Percentiles rank a stretch among this genome's conserved stretches.
These are phyloP conservation scores for Pediacus dermestoides DNA, from an alignment of 2,888 invertebrate species.

Conservation along the genomic window DNA sequence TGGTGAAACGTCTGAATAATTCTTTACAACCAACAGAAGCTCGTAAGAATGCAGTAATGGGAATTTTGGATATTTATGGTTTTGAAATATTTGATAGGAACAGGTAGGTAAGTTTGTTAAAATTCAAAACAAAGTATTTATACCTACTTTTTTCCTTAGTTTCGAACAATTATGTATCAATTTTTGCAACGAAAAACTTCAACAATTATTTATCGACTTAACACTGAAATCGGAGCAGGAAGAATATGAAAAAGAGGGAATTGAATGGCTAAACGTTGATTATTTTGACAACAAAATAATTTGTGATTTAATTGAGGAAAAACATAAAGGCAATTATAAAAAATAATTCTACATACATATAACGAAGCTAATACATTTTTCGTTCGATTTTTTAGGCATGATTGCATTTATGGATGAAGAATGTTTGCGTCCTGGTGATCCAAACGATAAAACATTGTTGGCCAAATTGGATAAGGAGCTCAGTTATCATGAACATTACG, in stretches of 20 bases:
- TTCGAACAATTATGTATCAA: constrained; percentile 94
- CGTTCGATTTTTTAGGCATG: constrained; percentile 56
- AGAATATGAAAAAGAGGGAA: constrained; percentile 86
- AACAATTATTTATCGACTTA: constrained; percentile 88
- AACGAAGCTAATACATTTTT: neutral
- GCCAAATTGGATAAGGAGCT: constrained; percentile 74
- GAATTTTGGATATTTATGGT: constrained; percentile 90
- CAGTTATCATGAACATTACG: constrained; percentile 74
- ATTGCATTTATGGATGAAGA: constrained; percentile 88
- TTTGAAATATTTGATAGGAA: constrained; percentile 91
- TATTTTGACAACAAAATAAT: constrained; percentile 94
- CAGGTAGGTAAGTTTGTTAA: constrained; percentile 54
- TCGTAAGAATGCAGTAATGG: constrained; percentile 69
- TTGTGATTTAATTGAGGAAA: constrained; percentile 87
- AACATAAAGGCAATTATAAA: constrained; percentile 67
- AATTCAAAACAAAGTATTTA: constrained; percentile 8
- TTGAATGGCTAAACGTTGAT: constrained; percentile 83
- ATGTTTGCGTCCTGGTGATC: constrained; percentile 84
- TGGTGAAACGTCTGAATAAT: constrained; percentile 75
- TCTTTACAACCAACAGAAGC: constrained; percentile 62
- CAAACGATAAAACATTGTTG: constrained; percentile 77
- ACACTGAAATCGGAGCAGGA: constrained; percentile 90
- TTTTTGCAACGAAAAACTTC: constrained; percentile 93
- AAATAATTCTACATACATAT: neutral
- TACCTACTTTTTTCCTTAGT: constrained; percentile 48